phyloP scores from a whole-genome alignment of 1,140 invertebrate species.

The Solenopsis fugax region DNA sequence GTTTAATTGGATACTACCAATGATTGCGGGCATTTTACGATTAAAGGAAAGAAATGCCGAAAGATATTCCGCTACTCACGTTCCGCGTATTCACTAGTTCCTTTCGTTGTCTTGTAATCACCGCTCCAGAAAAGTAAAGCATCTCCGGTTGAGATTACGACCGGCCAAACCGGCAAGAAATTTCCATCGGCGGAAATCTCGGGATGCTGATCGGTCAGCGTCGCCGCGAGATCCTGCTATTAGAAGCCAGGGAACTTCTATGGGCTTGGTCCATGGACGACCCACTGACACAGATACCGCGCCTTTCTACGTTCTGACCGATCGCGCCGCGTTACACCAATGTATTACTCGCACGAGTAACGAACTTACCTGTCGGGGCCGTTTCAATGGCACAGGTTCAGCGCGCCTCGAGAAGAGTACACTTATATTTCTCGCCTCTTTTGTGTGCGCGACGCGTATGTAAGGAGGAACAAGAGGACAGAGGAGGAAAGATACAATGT shows the following conservation, averaged over 20 bases:
- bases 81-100: neutral
- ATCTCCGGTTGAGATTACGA: neutral
- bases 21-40: neutral
- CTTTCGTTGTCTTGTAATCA: neutral
- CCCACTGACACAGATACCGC: slow-evolving; percentile 84
- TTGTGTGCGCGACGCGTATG: neutral
- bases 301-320: slow-evolving; percentile 80
- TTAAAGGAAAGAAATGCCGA: neutral
- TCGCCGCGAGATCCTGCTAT: slow-evolving; percentile 66
- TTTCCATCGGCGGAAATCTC: slow-evolving; percentile 29
- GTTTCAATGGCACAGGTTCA: slow-evolving; percentile 51
- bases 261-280: slow-evolving; percentile 84
- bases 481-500: neutral
- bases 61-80: neutral
- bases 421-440: slow-evolving; percentile 4
- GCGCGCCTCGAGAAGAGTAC: slow-evolving; percentile 20
- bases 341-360: slow-evolving; percentile 45
- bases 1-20: neutral
- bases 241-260: slow-evolving; percentile 80
- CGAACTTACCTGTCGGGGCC: slow-evolving; percentile 24
- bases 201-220: neutral
- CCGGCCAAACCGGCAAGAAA: neutral
- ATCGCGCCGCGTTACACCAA: slow-evolving; percentile 16
- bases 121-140: neutral
- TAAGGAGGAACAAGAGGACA: neutral